A percentile compares a stretch with the other conserved stretches of the same genome.
Conservation (phyloP, 2,888 invertebrate species). For the Pachydiplax longipennis region DNA sequence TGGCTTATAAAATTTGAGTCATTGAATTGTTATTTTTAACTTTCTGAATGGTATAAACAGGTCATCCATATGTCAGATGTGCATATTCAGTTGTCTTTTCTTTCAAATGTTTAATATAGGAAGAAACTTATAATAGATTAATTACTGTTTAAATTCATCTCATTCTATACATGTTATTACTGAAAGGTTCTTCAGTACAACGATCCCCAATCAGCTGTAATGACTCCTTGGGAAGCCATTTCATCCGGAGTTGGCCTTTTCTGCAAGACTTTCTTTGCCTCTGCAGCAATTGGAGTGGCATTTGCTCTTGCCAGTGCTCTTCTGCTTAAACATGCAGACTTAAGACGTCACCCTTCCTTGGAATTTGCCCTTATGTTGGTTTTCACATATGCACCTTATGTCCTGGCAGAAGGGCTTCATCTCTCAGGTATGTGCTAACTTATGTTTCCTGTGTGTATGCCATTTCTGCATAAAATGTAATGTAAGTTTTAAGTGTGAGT, state of each 20-base stretch:
- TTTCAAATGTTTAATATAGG: too few species aligned
- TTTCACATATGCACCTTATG: conserved; percentile 98
- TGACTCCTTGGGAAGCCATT: conserved; percentile 80
- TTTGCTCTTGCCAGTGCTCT: conserved; percentile 94
- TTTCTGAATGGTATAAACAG: too few species aligned
- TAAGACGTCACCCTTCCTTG: conserved; percentile 95
- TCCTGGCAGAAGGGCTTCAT: conserved; percentile 95
- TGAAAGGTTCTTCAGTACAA: conserved; percentile 55
- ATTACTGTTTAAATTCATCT: not conserved
- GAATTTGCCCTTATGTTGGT: conserved; percentile 99
- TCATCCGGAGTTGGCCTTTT: conserved; percentile 76
- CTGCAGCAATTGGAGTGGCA: conserved; percentile 93
- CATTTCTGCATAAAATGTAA: too few species aligned
- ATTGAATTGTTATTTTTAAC: too few species aligned
- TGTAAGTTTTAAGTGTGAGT: too few species aligned
- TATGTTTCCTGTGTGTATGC: too few species aligned
- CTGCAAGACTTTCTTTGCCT: conserved; percentile 97
- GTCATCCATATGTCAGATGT: too few species aligned
- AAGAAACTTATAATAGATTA: not conserved
- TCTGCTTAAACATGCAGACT: conserved; percentile 92
- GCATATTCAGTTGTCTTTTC: too few species aligned
- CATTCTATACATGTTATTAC: conserved; percentile 54
- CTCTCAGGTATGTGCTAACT: conserved; percentile 73
- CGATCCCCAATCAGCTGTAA: conserved; percentile 58
- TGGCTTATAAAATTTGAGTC: too few species aligned